Percentiles rank a stretch among this genome's conserved stretches.
phyloP scores from a whole-genome alignment of 2,113 vertebrate genomes.

The Pterophyllum scalare region DNA sequence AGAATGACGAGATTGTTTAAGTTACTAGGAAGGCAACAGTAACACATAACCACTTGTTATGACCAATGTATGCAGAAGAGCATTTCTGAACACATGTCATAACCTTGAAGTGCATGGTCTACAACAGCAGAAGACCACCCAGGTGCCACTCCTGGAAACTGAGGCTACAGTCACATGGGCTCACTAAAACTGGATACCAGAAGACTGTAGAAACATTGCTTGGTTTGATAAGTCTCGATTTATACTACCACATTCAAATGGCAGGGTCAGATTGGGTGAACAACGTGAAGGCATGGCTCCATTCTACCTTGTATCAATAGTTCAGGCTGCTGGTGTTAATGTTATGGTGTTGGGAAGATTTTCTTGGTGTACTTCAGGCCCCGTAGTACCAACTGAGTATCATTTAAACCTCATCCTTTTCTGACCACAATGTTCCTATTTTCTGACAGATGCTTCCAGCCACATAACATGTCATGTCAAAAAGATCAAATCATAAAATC shows the following conservation, averaged over 20 bases:
- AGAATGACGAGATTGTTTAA: too few relatives aligned
- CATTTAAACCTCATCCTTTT: background rate
- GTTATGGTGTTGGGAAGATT: background rate
- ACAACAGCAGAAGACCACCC: background rate
- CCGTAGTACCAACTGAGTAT: background rate
- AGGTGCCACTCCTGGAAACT: background rate
- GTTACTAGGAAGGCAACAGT: too few relatives aligned
- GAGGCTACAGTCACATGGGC: background rate
- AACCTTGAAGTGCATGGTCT: background rate
- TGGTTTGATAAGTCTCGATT: background rate
- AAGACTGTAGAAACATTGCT: background rate
- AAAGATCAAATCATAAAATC: background rate
- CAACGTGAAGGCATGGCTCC: background rate
- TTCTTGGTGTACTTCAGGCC: background rate
- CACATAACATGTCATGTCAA: background rate
- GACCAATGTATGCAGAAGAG: background rate
- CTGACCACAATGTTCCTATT: too few relatives aligned
- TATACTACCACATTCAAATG: background rate
- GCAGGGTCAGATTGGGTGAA: background rate
- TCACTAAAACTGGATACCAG: background rate
- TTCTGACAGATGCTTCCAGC: background rate
- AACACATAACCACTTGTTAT: background rate
- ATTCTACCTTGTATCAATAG: background rate
- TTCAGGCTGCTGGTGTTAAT: background rate
- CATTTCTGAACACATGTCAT: background rate